A percentile compares a stretch with the other conserved stretches of the same genome.
Evolutionary conservation across 1,140 invertebrate species (phyloP).

Genomic region (Listronotus bonariensis): DNA sequence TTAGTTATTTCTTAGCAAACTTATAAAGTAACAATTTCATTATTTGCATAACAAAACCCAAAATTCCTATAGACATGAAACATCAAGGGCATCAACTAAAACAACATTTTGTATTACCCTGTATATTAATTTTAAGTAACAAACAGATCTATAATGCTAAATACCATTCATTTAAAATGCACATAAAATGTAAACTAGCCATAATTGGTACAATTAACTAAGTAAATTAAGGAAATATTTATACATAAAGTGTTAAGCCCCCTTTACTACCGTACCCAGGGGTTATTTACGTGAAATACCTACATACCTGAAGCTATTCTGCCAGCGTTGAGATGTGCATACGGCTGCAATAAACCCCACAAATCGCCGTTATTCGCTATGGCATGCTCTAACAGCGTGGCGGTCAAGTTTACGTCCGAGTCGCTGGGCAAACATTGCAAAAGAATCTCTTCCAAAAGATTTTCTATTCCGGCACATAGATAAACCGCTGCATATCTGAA

Average conservation of each 20-base stretch:
- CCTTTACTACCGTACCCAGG: not conserved
- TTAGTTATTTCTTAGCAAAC: too few species aligned
- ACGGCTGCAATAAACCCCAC: slow-evolving; percentile 87
- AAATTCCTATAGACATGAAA: too few species aligned
- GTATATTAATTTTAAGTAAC: too few species aligned
- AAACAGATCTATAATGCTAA: too few species aligned
- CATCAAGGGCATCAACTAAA: too few species aligned
- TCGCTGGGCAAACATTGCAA: slow-evolving; percentile 74
- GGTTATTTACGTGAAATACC: slow-evolving; percentile 10
- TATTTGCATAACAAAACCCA: too few species aligned
- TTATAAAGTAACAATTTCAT: too few species aligned
- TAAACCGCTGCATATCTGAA: slow-evolving; percentile 82
- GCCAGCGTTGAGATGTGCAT: slow-evolving; percentile 86
- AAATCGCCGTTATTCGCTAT: slow-evolving; percentile 86
- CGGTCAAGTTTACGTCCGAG: slow-evolving; percentile 69
- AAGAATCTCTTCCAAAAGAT: slow-evolving; percentile 83
- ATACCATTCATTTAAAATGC: too few species aligned
- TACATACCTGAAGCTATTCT: slow-evolving; percentile 76
- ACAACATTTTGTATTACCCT: too few species aligned
- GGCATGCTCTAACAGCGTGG: slow-evolving; percentile 78
- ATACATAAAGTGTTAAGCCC: not conserved
- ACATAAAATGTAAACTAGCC: too few species aligned
- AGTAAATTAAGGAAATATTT: too few species aligned
- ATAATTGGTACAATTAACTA: too few species aligned
- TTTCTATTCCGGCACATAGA: slow-evolving; percentile 85